A percentile compares a stretch with the other conserved stretches of the same genome.
Evolutionary conservation across 2,113 vertebrate species (phyloP).

Genomic region (Cebidichthys violaceus): DNA sequence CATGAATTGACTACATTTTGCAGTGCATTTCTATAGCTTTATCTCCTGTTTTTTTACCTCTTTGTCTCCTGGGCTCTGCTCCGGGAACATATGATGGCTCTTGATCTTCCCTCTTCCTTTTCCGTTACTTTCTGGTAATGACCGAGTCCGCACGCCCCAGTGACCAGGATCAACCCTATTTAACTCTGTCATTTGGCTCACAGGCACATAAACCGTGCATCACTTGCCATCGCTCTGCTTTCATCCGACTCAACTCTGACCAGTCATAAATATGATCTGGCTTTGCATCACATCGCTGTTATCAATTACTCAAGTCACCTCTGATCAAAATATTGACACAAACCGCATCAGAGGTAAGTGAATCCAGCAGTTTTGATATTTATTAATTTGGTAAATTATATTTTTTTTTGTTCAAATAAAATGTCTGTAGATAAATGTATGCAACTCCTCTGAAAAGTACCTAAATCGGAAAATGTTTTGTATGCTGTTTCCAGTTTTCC

Average conservation of each 20-base stretch:
- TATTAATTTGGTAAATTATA: neutral
- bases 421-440: neutral
- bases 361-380: neutral
- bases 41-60: slow-evolving; percentile 31
- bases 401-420: neutral
- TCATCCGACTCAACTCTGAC: slow-evolving; percentile 26
- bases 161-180: slow-evolving; percentile 69
- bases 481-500: slow-evolving; percentile 65
- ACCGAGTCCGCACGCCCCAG: slow-evolving; percentile 56
- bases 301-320: slow-evolving; percentile 31
- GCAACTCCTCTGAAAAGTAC: neutral
- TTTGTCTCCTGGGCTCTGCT: slow-evolving; percentile 43
- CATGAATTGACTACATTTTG: neutral
- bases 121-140: slow-evolving; percentile 69
- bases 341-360: slow-evolving; percentile 61
- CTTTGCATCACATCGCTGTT: slow-evolving; percentile 57
- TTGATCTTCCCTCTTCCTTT: slow-evolving; percentile 80
- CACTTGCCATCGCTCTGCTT: slow-evolving; percentile 21
- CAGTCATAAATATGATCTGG: slow-evolving; percentile 59
- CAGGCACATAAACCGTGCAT: slow-evolving; percentile 39
- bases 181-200: slow-evolving; percentile 71
- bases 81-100: slow-evolving; percentile 61
- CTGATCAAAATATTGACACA: slow-evolving; percentile 18
- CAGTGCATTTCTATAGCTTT: slow-evolving; percentile 5
- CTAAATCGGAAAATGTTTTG: neutral